Evolutionary conservation across 92 coral and sea anemone genomes (phyloP), one percentile per base, ranked within the genome.

Genomic region (Nematostella vectensis): DNA sequence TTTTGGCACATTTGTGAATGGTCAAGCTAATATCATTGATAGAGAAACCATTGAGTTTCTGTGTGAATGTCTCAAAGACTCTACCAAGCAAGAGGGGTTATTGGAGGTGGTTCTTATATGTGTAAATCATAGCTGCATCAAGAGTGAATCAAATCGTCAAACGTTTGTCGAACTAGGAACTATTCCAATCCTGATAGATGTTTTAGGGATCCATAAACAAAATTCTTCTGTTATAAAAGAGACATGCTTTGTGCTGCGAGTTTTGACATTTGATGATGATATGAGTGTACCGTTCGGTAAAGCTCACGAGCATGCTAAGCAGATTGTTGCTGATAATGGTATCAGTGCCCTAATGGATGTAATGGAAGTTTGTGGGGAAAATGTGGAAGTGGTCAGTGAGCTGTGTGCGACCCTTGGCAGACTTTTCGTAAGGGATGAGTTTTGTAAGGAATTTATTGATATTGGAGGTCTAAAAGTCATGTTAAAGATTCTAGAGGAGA

Each of bases 201-300:
- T 44, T 33, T 66, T 85, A 25, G 60, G 50, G 43, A 73, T 22
- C n/a, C 63, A 67, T 54, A 61, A 58, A 62, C 48, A 78, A 10
- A 69, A 70, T 20, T 8, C 30, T 17, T 20, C 17, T 3, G 47
- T 60, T 23, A 40, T 85, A 37, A 71, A 63, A 59, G 95, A 76
- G 61, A 76, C 65, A 1, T 85, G 95, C 66, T 27, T 61, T n/a
- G 64, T 81, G 27, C 28, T 85, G 38, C 83, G 88, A 8, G 88
- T 80, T 20, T 50, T 85, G 57, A 85, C 88, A 31, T 85, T 85
- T 58, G 95, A 85, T 48, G 88, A 85, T 43, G 95, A 85, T 59
- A 85, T 85, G 95, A 75, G 81, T 57, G 88, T 85, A 29, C 80
- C 95, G 13, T 85, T 65, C 53, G 95, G 95, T 3, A 85, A 85